phyloP scores from a whole-genome alignment of 2,113 vertebrate species.

The Campylomormyrus tamandua region DNA sequence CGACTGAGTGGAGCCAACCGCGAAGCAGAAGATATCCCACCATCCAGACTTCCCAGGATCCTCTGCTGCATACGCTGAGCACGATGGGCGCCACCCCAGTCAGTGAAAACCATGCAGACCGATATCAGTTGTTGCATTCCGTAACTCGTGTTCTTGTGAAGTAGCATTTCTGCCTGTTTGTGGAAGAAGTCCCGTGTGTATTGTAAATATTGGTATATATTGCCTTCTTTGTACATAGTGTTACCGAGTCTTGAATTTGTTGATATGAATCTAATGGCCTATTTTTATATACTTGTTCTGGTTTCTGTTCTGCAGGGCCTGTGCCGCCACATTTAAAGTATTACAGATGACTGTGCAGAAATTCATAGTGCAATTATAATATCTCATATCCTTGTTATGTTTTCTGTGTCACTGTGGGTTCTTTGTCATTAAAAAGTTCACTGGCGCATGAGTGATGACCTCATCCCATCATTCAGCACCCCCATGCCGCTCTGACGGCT shows the following conservation, averaged over 20 bases:
- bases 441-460: slow-evolving; percentile 50
- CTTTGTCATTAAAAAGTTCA: slow-evolving; percentile 76
- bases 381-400: slow-evolving; percentile 52
- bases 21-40: not conserved
- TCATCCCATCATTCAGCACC: slow-evolving; percentile 17
- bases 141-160: slow-evolving; percentile 35
- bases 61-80: not conserved
- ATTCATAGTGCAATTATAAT: slow-evolving; percentile 42
- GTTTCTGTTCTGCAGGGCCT: slow-evolving; percentile 38
- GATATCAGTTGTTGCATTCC: slow-evolving; percentile 15
- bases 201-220: slow-evolving; percentile 69
- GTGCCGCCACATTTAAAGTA: slow-evolving; percentile 55
- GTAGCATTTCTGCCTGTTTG: slow-evolving; percentile 44
- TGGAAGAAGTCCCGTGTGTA: slow-evolving; percentile 54
- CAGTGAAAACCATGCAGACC: not conserved
- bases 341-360: slow-evolving; percentile 29
- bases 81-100: not conserved
- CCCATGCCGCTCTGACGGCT: not conserved
- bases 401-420: slow-evolving; percentile 64
- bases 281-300: slow-evolving; percentile 76
- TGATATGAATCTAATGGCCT: slow-evolving; percentile 73
- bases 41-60: not conserved
- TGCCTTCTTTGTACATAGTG: slow-evolving; percentile 72
- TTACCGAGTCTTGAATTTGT: slow-evolving; percentile 63
- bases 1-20: not conserved